Evolutionary conservation across 1,140 invertebrate species (phyloP).

Genomic region (Drepana arcuata): DNA sequence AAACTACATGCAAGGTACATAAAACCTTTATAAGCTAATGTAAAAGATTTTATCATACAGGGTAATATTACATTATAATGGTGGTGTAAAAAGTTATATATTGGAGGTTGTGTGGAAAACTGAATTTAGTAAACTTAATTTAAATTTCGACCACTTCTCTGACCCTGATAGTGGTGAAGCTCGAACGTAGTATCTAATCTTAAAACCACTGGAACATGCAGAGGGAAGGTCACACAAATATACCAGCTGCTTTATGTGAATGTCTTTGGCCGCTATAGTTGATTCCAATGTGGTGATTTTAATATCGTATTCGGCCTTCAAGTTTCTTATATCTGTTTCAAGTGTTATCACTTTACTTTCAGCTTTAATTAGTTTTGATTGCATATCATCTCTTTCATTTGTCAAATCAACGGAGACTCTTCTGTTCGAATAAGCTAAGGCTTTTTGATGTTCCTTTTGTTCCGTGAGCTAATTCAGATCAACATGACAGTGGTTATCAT

Average conservation of each 20-base stretch:
- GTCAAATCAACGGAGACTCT: slow-evolving; percentile 58
- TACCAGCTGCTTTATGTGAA: slow-evolving; percentile 75
- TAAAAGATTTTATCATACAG: slow-evolving; percentile 1
- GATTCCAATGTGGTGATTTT: slow-evolving; percentile 74
- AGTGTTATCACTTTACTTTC: slow-evolving; percentile 74
- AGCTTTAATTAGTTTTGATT: slow-evolving; percentile 66
- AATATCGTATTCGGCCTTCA: slow-evolving; percentile 68
- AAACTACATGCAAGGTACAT: neutral
- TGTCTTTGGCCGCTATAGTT: slow-evolving; percentile 72
- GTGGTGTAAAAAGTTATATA: no score
- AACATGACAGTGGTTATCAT: no score
- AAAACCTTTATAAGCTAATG: neutral
- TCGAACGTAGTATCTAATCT: no score
- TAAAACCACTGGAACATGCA: slow-evolving; percentile 7
- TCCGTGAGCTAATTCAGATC: slow-evolving; percentile 71
- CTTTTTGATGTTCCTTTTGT: slow-evolving; percentile 68
- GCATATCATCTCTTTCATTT: slow-evolving; percentile 61
- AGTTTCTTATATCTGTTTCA: slow-evolving; percentile 73
- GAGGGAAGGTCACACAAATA: slow-evolving; percentile 8
- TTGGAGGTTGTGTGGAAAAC: no score
- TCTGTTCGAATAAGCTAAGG: slow-evolving; percentile 42
- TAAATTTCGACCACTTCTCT: no score
- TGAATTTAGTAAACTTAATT: no score
- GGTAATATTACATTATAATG: no score
- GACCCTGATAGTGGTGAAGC: no score